Conservation (phyloP, 2,113 vertebrate species). For the Rattus norvegicus region GRCr8 NC_086020.1:121618501-121619000, state of each 20-base stretch:
- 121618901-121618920: neutral
- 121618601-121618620: neutral
- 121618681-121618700: neutral
- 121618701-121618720: neutral
- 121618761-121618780: neutral
- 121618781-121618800: neutral
- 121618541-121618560: neutral
- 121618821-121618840: neutral
- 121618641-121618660: neutral
- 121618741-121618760: neutral
- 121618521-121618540: neutral
- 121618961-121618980: neutral
- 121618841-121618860: neutral
- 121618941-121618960: neutral
- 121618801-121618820: neutral
- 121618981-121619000: constrained; percentile 18
- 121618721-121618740: neutral
- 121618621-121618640: neutral
- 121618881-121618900: neutral
- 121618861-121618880: neutral
- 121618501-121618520: neutral
- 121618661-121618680: neutral
- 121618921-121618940: neutral
- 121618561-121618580: neutral
- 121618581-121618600: neutral